Conservation (phyloP, 2,888 invertebrate species). For the Stictocephala bisonia region DNA sequence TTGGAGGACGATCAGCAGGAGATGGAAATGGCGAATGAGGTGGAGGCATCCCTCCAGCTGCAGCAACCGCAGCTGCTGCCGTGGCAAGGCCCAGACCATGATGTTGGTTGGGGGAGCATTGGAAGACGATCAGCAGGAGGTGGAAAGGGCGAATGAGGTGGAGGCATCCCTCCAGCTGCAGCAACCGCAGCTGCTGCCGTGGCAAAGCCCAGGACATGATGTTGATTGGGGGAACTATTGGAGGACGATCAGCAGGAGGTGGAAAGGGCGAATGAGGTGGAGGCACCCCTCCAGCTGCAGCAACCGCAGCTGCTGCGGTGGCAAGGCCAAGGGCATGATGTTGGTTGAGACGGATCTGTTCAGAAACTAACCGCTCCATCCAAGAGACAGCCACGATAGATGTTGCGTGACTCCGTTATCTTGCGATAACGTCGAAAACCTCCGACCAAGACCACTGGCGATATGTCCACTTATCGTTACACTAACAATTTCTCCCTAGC, state of each 20-base stretch:
- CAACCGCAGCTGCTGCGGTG: conserved; percentile 78
- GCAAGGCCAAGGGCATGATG: conserved; percentile 76
- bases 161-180: no score
- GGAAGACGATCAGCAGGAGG: no score
- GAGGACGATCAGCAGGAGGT: conserved; percentile 56
- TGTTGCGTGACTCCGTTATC: no score
- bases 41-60: conserved; percentile 66
- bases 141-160: no score
- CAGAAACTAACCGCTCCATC: conserved; percentile 87
- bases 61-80: conserved; percentile 76
- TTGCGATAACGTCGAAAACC: no score
- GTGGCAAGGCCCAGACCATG: conserved; percentile 77
- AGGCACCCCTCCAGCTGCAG: conserved; percentile 66
- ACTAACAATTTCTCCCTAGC: no score
- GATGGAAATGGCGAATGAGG: conserved; percentile 63
- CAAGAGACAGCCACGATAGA: no score
- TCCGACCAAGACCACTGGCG: no score
- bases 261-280: conserved; percentile 65
- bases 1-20: conserved; percentile 55
- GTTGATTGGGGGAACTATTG: conserved; percentile 52
- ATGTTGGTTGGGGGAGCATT: no score
- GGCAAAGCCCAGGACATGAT: no score
- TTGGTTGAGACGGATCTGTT: conserved; percentile 75
- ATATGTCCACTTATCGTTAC: no score
- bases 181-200: no score